phyloP scores from a whole-genome alignment of 2,888 invertebrate species.

The Proisotoma minuta region DNA sequence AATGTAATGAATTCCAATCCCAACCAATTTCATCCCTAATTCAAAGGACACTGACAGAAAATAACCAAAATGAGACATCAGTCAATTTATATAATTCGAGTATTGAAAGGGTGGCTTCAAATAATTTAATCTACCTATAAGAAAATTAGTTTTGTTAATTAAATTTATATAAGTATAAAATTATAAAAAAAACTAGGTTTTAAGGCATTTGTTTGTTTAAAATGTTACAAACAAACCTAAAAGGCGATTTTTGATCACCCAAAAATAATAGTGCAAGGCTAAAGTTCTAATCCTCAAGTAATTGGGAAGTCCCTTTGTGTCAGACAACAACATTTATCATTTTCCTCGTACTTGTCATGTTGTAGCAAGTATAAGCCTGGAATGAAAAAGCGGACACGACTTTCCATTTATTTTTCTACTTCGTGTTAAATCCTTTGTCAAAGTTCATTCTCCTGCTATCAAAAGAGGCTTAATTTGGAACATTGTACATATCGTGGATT shows the following conservation, averaged over 20 bases:
- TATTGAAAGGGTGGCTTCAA: too few relatives aligned
- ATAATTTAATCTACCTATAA: too few relatives aligned
- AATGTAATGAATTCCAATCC: background rate
- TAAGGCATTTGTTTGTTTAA: too few relatives aligned
- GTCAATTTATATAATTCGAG: too few relatives aligned
- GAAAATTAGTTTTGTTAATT: too few relatives aligned
- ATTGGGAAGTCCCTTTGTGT: slow-evolving; percentile 1
- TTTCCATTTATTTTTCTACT: background rate
- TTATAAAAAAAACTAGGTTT: too few relatives aligned
- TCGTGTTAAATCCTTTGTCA: background rate
- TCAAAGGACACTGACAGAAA: too few relatives aligned
- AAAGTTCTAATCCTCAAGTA: slow-evolving; percentile 2
- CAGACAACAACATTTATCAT: slow-evolving; percentile 1
- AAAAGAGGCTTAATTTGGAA: background rate
- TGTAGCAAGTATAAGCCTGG: background rate
- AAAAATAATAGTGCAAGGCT: too few relatives aligned
- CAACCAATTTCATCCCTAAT: background rate
- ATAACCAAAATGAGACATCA: too few relatives aligned
- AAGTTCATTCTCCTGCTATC: background rate
- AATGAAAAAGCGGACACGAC: background rate
- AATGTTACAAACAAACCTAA: too few relatives aligned
- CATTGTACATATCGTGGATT: background rate
- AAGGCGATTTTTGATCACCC: too few relatives aligned
- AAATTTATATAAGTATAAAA: too few relatives aligned
- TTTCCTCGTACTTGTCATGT: background rate